Evolutionary conservation across 2,113 vertebrate genomes (phyloP), one percentile per base, ranked within the genome.

Genomic region (Corythoichthys haematopterus): DNA sequence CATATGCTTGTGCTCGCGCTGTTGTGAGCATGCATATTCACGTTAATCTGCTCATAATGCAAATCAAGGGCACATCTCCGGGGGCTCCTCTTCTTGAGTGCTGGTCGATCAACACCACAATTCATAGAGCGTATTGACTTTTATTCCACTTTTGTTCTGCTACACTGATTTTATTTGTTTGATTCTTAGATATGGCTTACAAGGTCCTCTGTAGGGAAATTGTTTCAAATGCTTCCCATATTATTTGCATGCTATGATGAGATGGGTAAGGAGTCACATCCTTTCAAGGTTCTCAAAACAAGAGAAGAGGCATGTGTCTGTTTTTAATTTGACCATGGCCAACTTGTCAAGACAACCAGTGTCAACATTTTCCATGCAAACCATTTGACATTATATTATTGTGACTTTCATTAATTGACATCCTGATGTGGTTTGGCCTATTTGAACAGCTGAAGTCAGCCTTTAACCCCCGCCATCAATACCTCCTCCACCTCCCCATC

Each of bases 341-440:
- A 12, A 62, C 40, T 62, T 46, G 40, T 46, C 40, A 33, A 43
- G 1, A 3, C 40, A 45, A 45, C 40, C 33, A 36, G 6, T 7
- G 4, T 36, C 45, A 6, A 6, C 15, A 52, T 38, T 65, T 68
- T 63, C 69, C 68, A 64, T 55, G 37, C 48, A 37, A 3, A 36
- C 14, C 2, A 35, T 36, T 35, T 74, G 38, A 66, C 11, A 28
- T 56, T 38, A 40, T 58, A 53, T 16, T 64, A 63, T 61, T 71
- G 67, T 69, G 59, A 66, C 36, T 68, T 52, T 3, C 43, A 45
- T 66, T 53, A 8, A 65, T 43, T 61, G 55, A 60, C 28, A 70
- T 75, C 50, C 77, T 83, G 72, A 76, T 86, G 75, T 78, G 67
- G 66, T 64, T 60, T 58, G 33, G 59, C 75, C 8, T 5, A 6